Evolutionary conservation across 1,140 invertebrate species (phyloP), one percentile per base, ranked within the genome.

Genomic region (Pachypeltis micranthus): DNA sequence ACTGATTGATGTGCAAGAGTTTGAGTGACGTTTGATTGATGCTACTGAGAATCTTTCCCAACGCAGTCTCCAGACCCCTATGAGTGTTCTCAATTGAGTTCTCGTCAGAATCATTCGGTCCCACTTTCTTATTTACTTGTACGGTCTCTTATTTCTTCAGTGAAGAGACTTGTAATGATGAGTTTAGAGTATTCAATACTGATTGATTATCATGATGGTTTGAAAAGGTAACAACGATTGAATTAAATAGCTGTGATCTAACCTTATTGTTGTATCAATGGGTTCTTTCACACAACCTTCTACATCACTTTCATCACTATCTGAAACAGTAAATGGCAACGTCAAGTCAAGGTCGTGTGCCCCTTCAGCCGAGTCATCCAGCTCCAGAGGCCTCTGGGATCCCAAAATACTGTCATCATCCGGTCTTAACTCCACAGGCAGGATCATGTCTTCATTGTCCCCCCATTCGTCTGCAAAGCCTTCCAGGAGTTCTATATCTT

Each of bases 341-440:
- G 57, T 29, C 1, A 59, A 19, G 3, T 59, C 47, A 21, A 28
- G n/a, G 24, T 59, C 25, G n/a, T 24, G 2, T 62, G 26, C 34
- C 39, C 14, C 27, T 44, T 47, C 44, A 47, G 7, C 28, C 24
- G 44, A 44, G 2, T 54, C 59, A 23, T 26, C 63, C 16, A 27
- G 26, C 31, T 47, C 19, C 26, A 31, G 19, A 44, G 14, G 19
- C 28, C 29, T 28, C 47, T 69, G 67, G 1, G 67, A 65, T 1
- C 67, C 67, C 4, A 69, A 61, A 21, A 69, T 65, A 39, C 67
- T 69, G 64, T 67, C 67, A 28, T 65, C 61, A 27, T 68, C 67
- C 47, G 63, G 29, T 1, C 4, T 16, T 34, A 51, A 39, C 2
- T n/a, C 25, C 12, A 51, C 4, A 4, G 7, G 12, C 56, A 59